Conservation (phyloP, 1,140 invertebrate genomes). For the Mercenaria mercenaria region DNA sequence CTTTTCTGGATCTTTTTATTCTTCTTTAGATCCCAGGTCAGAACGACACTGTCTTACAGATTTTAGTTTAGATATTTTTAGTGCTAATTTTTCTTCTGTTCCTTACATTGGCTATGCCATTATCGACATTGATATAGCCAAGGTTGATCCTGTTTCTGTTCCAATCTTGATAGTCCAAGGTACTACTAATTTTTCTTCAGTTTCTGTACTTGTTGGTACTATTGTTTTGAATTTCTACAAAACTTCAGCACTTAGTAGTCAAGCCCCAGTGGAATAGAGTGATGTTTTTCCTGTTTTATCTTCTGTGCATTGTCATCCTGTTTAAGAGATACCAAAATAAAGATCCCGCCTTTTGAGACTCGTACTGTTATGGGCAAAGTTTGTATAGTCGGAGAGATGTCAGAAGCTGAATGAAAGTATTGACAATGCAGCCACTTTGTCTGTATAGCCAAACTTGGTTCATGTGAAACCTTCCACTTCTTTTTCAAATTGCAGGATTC, state of each 20-base stretch:
- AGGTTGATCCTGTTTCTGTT: no score
- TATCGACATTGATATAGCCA: not conserved
- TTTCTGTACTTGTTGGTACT: constrained; percentile 64
- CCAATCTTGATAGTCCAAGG: no score
- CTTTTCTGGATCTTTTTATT: constrained; percentile 30
- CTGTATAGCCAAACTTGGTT: no score
- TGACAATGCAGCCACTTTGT: not conserved
- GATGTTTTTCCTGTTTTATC: not conserved
- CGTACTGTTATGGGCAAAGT: not conserved
- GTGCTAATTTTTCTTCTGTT: constrained; percentile 23
- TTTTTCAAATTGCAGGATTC: no score
- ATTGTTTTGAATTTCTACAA: constrained; percentile 39
- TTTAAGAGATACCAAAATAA: not conserved
- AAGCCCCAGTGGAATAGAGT: not conserved
- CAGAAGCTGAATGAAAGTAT: not conserved
- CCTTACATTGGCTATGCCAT: no score
- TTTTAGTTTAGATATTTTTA: constrained; percentile 16
- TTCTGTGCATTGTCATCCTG: no score
- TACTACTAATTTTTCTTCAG: no score
- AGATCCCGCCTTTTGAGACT: not conserved
- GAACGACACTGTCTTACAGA: no score
- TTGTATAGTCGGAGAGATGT: not conserved
- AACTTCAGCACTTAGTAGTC: not conserved
- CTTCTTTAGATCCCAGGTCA: not conserved
- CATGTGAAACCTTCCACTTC: no score